Evolutionary conservation across 2,888 invertebrate genomes (phyloP).

Genomic region (Acleris cristana): DNA sequence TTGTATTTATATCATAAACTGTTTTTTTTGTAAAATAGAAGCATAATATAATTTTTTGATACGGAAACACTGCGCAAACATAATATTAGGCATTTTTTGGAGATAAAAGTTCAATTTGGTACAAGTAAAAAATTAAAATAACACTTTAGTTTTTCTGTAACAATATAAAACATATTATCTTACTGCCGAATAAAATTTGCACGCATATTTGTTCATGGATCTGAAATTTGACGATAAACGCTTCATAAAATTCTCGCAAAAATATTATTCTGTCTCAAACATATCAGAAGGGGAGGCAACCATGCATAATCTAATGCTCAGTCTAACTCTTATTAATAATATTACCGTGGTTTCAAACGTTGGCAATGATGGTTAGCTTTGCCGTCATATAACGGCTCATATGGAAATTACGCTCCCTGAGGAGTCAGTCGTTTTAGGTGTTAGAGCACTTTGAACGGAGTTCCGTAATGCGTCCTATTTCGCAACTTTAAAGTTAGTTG

Average conservation of each 20-base stretch:
- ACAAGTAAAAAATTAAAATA: not conserved
- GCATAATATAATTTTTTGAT: no score
- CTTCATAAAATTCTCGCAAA: not conserved
- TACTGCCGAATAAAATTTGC: not conserved
- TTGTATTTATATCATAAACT: no score
- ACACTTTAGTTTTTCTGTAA: not conserved
- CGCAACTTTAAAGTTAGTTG: constrained; percentile 19
- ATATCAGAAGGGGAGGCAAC: constrained; percentile 7
- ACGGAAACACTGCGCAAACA: no score
- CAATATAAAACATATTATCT: not conserved
- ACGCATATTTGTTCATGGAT: not conserved
- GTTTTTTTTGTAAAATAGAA: no score
- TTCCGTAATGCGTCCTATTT: constrained; percentile 13
- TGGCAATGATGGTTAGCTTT: constrained; percentile 1
- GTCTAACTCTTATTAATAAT: constrained; percentile 18
- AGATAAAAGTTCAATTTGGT: no score
- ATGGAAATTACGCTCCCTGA: constrained; percentile 6
- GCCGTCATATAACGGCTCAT: not conserved
- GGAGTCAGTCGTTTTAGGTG: constrained; percentile 5
- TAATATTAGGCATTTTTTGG: no score
- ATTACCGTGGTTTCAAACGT: constrained; percentile 8
- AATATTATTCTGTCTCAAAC: constrained; percentile 5
- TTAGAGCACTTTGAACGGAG: not conserved
- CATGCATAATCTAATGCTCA: constrained; percentile 12
- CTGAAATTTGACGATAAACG: not conserved